These are phyloP conservation scores for Stegostoma tigrinum DNA, from an alignment of 2,113 vertebrate genomes.

Conservation along the genomic window DNA sequence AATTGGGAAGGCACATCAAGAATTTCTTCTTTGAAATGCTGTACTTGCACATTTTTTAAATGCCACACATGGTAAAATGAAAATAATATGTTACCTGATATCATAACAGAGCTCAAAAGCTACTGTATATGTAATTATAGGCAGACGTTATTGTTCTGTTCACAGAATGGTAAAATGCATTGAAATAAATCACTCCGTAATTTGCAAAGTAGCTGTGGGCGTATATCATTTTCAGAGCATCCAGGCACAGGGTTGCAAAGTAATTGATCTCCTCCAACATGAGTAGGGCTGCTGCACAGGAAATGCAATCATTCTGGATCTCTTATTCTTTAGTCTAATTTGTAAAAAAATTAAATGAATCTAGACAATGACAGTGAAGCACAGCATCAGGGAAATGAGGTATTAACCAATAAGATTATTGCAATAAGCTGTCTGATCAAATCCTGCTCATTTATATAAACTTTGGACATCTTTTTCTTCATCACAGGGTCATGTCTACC, in stretches of 20 bases:
- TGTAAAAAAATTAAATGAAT: background rate
- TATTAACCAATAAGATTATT: background rate
- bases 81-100: background rate
- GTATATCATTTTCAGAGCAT: background rate
- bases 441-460: background rate
- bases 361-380: background rate
- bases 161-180: background rate
- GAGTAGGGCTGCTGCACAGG: background rate
- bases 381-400: background rate
- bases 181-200: background rate
- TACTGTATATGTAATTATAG: background rate
- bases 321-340: background rate
- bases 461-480: background rate
- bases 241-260: background rate
- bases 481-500: background rate
- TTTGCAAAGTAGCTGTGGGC: conserved; percentile 1
- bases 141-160: background rate
- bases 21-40: background rate
- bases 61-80: background rate
- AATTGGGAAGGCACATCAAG: background rate
- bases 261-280: background rate
- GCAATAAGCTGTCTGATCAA: background rate
- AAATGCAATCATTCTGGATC: background rate
- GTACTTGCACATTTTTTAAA: background rate
- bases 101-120: background rate